These are phyloP conservation scores for Pristionchus fissidentatus DNA, from an alignment of 2,888 invertebrate genomes.

Conservation along the genomic window DNA sequence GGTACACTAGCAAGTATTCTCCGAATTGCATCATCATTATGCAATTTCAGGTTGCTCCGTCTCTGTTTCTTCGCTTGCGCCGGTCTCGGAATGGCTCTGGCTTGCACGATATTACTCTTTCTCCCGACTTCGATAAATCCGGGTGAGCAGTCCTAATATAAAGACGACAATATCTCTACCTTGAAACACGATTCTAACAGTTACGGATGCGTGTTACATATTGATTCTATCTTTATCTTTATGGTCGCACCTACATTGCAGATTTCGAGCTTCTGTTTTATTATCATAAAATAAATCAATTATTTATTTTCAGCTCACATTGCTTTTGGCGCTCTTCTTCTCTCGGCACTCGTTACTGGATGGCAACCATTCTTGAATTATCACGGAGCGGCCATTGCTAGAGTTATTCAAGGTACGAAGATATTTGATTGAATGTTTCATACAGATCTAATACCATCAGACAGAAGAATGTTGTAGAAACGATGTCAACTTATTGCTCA, in stretches of 20 bases:
- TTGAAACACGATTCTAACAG: neutral
- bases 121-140: constrained; percentile 29
- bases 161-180: neutral
- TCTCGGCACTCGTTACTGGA: constrained; percentile 18
- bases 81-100: constrained; percentile 42
- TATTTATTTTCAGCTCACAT: neutral
- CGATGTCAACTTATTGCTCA: neutral
- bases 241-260: no score
- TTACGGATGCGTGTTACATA: neutral
- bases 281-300: neutral
- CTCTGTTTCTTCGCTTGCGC: constrained; percentile 35
- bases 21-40: neutral
- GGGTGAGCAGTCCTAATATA: neutral
- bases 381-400: constrained; percentile 13
- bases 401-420: constrained; percentile 18
- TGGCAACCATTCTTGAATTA: constrained; percentile 42
- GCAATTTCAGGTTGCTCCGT: constrained; percentile 31
- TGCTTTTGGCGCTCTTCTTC: constrained; percentile 6
- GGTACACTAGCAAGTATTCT: no score
- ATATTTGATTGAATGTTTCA: neutral
- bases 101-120: neutral
- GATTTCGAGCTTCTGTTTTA: no score
- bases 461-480: neutral
- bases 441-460: neutral
- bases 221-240: no score